phyloP scores from a whole-genome alignment of 2,888 invertebrate species.

The Leptopilina myrica region DNA sequence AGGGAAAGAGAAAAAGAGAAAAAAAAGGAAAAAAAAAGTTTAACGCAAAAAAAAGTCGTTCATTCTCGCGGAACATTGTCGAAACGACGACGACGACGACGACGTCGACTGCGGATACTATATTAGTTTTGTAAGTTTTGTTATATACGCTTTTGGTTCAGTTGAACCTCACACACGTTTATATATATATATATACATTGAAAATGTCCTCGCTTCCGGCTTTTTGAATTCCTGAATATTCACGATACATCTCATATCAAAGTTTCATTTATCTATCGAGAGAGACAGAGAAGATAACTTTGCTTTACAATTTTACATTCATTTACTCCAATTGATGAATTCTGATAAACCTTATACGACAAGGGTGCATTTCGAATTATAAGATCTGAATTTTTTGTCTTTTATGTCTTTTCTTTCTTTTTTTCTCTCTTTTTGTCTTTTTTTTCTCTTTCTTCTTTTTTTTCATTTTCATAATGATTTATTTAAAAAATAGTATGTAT shows the following conservation, averaged over 20 bases:
- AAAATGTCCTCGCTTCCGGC: constrained; percentile 57
- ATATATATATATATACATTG: constrained; percentile 5
- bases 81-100: constrained; percentile 32
- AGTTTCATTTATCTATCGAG: constrained; percentile 8
- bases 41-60: constrained; percentile 46
- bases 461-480: no score
- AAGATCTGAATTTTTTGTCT: background rate
- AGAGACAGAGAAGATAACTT: constrained; percentile 44
- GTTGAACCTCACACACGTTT: constrained; percentile 41
- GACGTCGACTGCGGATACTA: constrained; percentile 39
- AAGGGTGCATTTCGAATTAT: background rate
- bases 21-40: no score
- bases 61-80: constrained; percentile 43
- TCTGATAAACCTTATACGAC: background rate
- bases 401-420: no score
- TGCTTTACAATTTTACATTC: constrained; percentile 56
- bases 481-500: no score
- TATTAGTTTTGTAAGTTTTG: constrained; percentile 47
- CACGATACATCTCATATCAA: constrained; percentile 52
- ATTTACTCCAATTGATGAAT: constrained; percentile 54
- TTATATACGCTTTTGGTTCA: constrained; percentile 24
- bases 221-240: constrained; percentile 60
- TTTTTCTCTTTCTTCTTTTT: no score
- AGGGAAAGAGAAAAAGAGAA: no score
- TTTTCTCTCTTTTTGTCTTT: no score